phyloP scores from a whole-genome alignment of 2,888 invertebrate species.

The Aethes cnicana region DNA sequence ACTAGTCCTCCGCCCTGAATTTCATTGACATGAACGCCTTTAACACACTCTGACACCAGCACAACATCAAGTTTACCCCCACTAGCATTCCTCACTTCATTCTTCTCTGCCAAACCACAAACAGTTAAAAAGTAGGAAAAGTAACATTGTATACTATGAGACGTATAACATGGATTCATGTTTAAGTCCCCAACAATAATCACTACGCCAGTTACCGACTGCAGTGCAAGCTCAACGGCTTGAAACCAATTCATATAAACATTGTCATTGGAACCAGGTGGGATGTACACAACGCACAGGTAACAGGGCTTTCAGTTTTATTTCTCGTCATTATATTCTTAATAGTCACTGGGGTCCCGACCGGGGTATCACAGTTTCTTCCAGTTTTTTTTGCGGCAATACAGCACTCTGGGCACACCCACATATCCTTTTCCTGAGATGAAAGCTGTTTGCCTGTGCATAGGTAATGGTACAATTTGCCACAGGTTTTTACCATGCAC shows the following conservation, averaged over 20 bases:
- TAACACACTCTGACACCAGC: background rate
- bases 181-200: conserved; percentile 2
- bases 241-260: too few relatives aligned
- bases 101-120: conserved; percentile 1
- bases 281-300: too few relatives aligned
- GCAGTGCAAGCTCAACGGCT: too few relatives aligned
- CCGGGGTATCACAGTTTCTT: conserved; percentile 10
- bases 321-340: background rate
- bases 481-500: too few relatives aligned
- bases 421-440: too few relatives aligned
- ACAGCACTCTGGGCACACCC: too few relatives aligned
- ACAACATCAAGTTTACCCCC: conserved; percentile 6
- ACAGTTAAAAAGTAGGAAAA: background rate
- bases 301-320: background rate
- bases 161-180: background rate
- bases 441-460: too few relatives aligned
- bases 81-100: background rate
- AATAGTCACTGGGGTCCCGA: background rate
- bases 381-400: too few relatives aligned
- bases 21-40: too few relatives aligned
- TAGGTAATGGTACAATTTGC: too few relatives aligned
- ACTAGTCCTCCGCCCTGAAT: background rate
- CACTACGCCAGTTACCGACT: background rate
- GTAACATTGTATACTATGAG: background rate
- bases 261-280: too few relatives aligned